These are phyloP conservation scores for Nebria ingens DNA, from an alignment of 1,140 invertebrate genomes.

Conservation along the genomic window DNA sequence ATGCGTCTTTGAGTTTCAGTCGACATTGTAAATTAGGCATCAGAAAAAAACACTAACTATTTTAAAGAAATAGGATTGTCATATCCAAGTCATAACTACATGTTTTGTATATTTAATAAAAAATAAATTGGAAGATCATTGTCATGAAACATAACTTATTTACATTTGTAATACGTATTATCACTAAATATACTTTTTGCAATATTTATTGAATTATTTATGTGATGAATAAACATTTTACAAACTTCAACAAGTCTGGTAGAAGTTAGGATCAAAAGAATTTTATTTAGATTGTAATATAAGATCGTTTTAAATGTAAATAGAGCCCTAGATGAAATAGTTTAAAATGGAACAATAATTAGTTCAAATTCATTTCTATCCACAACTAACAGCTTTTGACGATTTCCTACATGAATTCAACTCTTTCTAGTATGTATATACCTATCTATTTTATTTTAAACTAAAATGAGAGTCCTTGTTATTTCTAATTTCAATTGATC, in stretches of 20 bases:
- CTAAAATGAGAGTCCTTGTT: no score
- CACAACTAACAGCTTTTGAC: background rate
- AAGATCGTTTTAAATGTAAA: background rate
- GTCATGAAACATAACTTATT: background rate
- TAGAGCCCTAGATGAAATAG: background rate
- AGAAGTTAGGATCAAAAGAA: background rate
- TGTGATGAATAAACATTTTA: background rate
- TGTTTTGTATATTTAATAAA: background rate
- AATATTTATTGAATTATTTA: background rate
- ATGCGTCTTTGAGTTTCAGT: background rate
- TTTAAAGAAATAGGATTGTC: background rate
- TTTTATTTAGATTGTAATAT: background rate
- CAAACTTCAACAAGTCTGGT: background rate
- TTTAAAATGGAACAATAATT: background rate
- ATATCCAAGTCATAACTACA: background rate
- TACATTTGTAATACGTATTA: background rate
- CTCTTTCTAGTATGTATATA: no score
- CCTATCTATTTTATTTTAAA: no score
- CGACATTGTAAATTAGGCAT: background rate
- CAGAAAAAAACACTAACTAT: background rate
- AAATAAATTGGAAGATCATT: constrained; percentile 1
- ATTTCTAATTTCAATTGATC: no score
- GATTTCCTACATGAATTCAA: no score
- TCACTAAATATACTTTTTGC: background rate
- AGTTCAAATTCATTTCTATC: no score